phyloP scores from a whole-genome alignment of 2,113 vertebrate species.

The Pagrus major region DNA sequence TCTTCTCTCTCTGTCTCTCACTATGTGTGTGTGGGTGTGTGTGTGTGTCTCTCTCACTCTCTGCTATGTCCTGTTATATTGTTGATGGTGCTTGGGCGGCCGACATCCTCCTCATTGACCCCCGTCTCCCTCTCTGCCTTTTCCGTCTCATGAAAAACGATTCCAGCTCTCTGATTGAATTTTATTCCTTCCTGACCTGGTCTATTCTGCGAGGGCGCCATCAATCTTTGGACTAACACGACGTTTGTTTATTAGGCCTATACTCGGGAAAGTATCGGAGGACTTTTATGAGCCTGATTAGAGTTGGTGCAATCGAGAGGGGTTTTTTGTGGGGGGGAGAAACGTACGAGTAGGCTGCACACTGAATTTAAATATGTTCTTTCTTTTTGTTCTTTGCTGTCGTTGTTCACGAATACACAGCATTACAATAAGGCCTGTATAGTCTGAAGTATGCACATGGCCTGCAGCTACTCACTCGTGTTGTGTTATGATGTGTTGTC shows the following conservation, averaged over 20 bases:
- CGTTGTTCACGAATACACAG: neutral
- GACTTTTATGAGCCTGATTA: constrained; percentile 85
- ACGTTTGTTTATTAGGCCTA: constrained; percentile 92
- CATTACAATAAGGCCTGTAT: neutral
- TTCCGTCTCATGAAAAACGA: constrained; percentile 91
- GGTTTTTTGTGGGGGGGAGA: neutral
- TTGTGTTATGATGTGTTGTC: constrained; percentile 9
- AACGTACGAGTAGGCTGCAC: neutral
- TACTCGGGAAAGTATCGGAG: constrained; percentile 87
- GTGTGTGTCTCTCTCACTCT: constrained; percentile 15
- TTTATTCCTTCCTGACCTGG: constrained; percentile 92
- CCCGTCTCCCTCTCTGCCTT: constrained; percentile 85
- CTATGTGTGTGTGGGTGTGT: too few relatives aligned
- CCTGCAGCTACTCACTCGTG: neutral
- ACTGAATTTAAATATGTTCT: neutral
- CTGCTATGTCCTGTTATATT: constrained; percentile 69
- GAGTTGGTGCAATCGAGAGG: constrained; percentile 41
- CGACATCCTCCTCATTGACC: constrained; percentile 85
- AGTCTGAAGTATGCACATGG: neutral
- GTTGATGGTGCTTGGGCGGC: constrained; percentile 80
- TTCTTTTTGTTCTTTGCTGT: neutral
- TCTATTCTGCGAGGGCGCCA: constrained; percentile 87
- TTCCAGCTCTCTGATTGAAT: constrained; percentile 89
- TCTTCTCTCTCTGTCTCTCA: neutral
- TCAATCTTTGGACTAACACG: constrained; percentile 93